These are phyloP conservation scores for Fistularia commersonii DNA, from an alignment of 2,797 vertebrate genomes.

Conservation along the genomic window DNA sequence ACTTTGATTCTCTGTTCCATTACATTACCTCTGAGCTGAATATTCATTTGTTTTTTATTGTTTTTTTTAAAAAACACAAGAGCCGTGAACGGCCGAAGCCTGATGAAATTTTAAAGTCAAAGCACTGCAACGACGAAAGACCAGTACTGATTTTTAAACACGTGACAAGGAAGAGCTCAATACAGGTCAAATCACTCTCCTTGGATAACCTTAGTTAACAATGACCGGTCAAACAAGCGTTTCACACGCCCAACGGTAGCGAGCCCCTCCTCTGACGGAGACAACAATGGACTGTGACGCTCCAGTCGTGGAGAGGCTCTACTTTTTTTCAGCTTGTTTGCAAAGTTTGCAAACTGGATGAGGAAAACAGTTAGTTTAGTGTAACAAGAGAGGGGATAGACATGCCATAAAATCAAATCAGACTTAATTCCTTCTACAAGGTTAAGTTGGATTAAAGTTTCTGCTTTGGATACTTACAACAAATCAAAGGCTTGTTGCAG, in stretches of 20 bases:
- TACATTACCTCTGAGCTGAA: not conserved
- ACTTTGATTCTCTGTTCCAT: not conserved
- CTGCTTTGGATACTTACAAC: conserved; percentile 12
- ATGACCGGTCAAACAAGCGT: too few species aligned
- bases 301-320: conserved; percentile 1
- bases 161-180: too few species aligned
- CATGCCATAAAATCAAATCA: conserved; percentile 11
- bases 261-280: too few species aligned
- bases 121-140: too few species aligned
- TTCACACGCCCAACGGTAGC: too few species aligned
- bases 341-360: conserved; percentile 6
- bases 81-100: too few species aligned
- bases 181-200: too few species aligned
- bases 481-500: conserved; percentile 21
- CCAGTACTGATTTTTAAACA: too few species aligned
- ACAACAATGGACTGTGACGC: not conserved
- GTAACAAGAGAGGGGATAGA: not conserved
- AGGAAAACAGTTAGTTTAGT: not conserved
- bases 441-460: conserved; percentile 12
- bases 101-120: too few species aligned
- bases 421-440: conserved; percentile 15
- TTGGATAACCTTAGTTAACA: too few species aligned
- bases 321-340: not conserved
- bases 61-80: too few species aligned
- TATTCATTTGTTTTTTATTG: too few species aligned